Conservation (phyloP, 2,888 invertebrate genomes). For the Netelia virgata region DNA sequence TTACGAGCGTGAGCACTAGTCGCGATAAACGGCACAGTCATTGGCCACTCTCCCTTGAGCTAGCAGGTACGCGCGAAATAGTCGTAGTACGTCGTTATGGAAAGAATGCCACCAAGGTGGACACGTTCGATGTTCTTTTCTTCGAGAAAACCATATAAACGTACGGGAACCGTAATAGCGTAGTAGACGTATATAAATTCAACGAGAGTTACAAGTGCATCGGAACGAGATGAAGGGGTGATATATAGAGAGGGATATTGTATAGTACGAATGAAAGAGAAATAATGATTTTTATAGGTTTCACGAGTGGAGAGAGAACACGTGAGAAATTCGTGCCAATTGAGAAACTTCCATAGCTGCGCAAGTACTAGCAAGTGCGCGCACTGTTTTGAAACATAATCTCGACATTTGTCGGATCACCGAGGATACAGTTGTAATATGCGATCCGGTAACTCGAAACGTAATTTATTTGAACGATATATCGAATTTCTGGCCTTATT, state of each 20-base stretch:
- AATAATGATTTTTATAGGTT: conserved; percentile 16
- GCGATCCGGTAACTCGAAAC: conserved; percentile 9
- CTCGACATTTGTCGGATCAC: conserved; percentile 9
- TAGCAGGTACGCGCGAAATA: too few species aligned
- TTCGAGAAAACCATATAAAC: neutral
- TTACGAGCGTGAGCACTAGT: conserved; percentile 10
- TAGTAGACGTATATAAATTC: neutral
- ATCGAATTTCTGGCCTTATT: neutral
- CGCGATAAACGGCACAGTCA: too few species aligned
- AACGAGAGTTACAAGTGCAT: neutral
- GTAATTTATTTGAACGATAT: neutral
- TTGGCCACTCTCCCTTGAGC: too few species aligned
- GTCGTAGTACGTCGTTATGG: too few species aligned
- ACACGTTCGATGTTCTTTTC: too few species aligned
- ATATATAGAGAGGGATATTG: neutral
- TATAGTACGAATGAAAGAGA: conserved; percentile 26
- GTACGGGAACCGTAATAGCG: neutral
- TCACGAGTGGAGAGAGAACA: conserved; percentile 24
- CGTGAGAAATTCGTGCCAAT: conserved; percentile 53
- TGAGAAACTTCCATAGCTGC: conserved; percentile 39
- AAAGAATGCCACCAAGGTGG: too few species aligned
- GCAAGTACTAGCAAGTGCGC: neutral
- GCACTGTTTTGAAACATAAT: conserved; percentile 25
- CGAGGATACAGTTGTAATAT: neutral
- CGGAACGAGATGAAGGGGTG: conserved; percentile 14